A percentile compares a stretch with the other conserved stretches of the same genome.
These are phyloP conservation scores for Chlorops oryzae DNA, from an alignment of 1,140 invertebrate species.

Conservation along the genomic window DNA sequence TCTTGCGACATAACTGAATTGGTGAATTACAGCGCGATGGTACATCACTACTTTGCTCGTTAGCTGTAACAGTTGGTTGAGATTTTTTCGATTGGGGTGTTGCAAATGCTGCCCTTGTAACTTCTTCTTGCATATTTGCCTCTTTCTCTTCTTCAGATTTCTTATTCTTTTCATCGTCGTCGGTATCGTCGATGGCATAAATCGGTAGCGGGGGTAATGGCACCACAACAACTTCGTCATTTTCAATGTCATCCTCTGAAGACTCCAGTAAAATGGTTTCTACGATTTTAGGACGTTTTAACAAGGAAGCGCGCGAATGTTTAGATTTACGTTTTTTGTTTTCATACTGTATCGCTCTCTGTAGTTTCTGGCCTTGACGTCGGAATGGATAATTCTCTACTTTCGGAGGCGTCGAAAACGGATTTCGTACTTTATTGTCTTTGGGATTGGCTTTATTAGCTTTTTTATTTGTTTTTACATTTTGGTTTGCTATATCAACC, in stretches of 20 bases:
- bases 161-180: slow-evolving; percentile 20
- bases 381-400: slow-evolving; percentile 21
- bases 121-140: slow-evolving; percentile 19
- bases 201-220: slow-evolving; percentile 30
- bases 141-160: slow-evolving; percentile 8
- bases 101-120: slow-evolving; percentile 10
- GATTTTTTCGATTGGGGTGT: background rate
- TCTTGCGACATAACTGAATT: slow-evolving; percentile 35
- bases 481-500: no score
- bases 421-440: background rate
- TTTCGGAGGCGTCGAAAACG: background rate
- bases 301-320: slow-evolving; percentile 17
- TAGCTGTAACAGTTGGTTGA: background rate
- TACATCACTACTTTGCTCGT: slow-evolving; percentile 6
- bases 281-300: slow-evolving; percentile 13
- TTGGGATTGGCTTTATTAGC: background rate
- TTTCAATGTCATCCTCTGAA: slow-evolving; percentile 22
- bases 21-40: slow-evolving; percentile 22
- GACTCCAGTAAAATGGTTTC: slow-evolving; percentile 28
- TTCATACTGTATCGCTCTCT: slow-evolving; percentile 25
- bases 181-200: slow-evolving; percentile 25
- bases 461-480: slow-evolving; percentile 1
- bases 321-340: slow-evolving; percentile 37
- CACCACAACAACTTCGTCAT: slow-evolving; percentile 30
- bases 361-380: slow-evolving; percentile 29